These are phyloP conservation scores for Ichneumoninae sp. DNA, from an alignment of 2,888 invertebrate species.

Conservation along the genomic window DNA sequence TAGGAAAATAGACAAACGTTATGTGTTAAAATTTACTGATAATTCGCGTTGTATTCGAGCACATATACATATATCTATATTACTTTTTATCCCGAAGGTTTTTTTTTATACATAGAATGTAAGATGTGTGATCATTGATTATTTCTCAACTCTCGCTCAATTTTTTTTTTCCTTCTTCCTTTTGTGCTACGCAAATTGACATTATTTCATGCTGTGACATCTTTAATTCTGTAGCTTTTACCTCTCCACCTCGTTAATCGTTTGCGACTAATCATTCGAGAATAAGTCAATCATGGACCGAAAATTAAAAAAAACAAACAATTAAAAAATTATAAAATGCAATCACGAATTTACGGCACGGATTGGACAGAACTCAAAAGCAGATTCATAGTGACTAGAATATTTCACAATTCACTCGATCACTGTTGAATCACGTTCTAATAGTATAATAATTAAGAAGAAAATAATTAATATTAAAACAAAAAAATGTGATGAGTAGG, in stretches of 20 bases:
- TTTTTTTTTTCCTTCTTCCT: not conserved
- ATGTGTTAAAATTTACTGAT: conserved; percentile 76
- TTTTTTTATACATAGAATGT: conserved; percentile 52
- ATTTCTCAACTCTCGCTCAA: conserved; percentile 59
- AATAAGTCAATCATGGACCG: conserved; percentile 10
- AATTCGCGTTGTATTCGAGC: conserved; percentile 76
- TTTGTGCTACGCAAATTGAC: conserved; percentile 77
- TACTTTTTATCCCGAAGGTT: conserved; percentile 70
- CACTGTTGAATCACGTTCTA: conserved; percentile 78
- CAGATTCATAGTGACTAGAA: conserved; percentile 83
- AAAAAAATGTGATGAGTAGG: conserved; percentile 74
- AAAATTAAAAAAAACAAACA: conserved; percentile 51
- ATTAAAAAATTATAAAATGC: conserved; percentile 53
- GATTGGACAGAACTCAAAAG: conserved; percentile 75
- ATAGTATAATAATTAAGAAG: conserved; percentile 75
- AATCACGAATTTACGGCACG: conserved; percentile 51
- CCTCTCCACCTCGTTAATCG: conserved; percentile 68
- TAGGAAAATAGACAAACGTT: conserved; percentile 79
- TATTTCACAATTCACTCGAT: conserved; percentile 82
- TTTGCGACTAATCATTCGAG: conserved; percentile 59
- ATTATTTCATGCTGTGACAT: conserved; percentile 71
- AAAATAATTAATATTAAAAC: conserved; percentile 70
- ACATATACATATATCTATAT: conserved; percentile 78
- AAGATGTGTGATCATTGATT: conserved; percentile 59
- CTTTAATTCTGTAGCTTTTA: conserved; percentile 65